Evolutionary conservation across 2,888 invertebrate species (phyloP), one percentile per base, ranked within the genome.

Genomic region (Pteria penguin): DNA sequence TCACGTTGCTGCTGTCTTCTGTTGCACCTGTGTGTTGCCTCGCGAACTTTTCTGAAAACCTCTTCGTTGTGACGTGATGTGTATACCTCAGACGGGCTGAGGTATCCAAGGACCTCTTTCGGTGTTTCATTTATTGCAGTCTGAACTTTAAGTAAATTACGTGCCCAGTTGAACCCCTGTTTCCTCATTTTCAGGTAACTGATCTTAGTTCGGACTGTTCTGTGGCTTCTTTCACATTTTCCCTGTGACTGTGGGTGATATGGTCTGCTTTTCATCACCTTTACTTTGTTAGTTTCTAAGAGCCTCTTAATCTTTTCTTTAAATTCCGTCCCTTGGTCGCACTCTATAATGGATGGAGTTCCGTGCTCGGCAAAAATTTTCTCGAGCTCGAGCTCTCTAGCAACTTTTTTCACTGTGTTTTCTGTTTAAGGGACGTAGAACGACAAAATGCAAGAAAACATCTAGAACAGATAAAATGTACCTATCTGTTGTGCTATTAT

Each of bases 291-390:
- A n/a, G n/a, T n/a, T 24, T 55, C 8, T 55, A 55, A 18, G 8
- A 55, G 22, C 26, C 26, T 55, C n/a, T 55, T 26, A 55, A 61
- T 5, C 8, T 61, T 29, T 26, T 29, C 61, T 4, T 26, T 24
- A 29, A 61, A 61, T 61, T 61, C 61, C 11, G 61, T 61, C 8
- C 61, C 61, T 8, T 29, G 26, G 27, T 61, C 61, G 29, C 61
- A 61, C 29, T 61, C 27, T 4, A 61, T 26, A 5, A 14, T 61
- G n/a, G 1, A 5, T n/a, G n/a, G 61, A 29, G 18, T 61, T n/a
- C 61, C 61, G 29, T 61, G 26, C 8, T 61, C 61, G 18, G 27
- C 18, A 61, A 61, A 61, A 14, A 61, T 26, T 26, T 27, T 61
- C 61, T 29, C 29, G 4, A 61, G 27, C 27, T n/a, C n/a, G n/a